These are phyloP conservation scores for Oithona nana DNA, from an alignment of 2,888 invertebrate genomes.

Conservation along the genomic window DNA sequence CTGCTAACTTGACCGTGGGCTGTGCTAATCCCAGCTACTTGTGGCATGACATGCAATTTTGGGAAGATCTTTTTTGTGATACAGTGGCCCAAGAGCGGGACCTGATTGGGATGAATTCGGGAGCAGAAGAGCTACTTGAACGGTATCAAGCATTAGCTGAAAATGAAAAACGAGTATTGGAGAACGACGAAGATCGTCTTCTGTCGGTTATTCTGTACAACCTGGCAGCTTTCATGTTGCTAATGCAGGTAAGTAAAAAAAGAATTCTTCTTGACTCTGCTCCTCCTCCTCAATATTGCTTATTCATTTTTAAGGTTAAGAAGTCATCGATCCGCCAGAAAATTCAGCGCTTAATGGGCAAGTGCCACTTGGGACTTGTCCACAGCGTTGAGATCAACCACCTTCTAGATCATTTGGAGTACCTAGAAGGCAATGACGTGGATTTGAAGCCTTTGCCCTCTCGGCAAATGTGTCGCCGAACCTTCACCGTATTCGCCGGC, in stretches of 20 bases:
- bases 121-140: constrained; percentile 97
- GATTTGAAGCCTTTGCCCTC: constrained; percentile 89
- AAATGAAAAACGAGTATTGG: constrained; percentile 75
- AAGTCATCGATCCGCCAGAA: constrained; percentile 26
- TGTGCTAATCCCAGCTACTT: constrained; percentile 27
- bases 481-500: constrained; percentile 92
- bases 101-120: constrained; percentile 99
- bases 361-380: constrained; percentile 91
- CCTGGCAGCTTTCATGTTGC: constrained; percentile 80
- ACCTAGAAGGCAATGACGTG: constrained; percentile 79
- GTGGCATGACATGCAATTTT: constrained; percentile 99
- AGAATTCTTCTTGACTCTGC: no score
- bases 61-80: constrained; percentile 87
- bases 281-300: no score
- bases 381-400: constrained; percentile 96
- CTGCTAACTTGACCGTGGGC: background rate
- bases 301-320: background rate
- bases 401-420: constrained; percentile 78
- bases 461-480: constrained; percentile 80
- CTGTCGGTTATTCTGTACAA: constrained; percentile 90
- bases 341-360: constrained; percentile 75
- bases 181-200: constrained; percentile 91
- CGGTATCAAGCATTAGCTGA: constrained; percentile 54
- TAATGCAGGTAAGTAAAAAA: constrained; percentile 69
- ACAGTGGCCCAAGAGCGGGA: constrained; percentile 93